These are phyloP conservation scores for Zaprionus gabonicus DNA, from an alignment of 1,140 invertebrate species.

Conservation along the genomic window DNA sequence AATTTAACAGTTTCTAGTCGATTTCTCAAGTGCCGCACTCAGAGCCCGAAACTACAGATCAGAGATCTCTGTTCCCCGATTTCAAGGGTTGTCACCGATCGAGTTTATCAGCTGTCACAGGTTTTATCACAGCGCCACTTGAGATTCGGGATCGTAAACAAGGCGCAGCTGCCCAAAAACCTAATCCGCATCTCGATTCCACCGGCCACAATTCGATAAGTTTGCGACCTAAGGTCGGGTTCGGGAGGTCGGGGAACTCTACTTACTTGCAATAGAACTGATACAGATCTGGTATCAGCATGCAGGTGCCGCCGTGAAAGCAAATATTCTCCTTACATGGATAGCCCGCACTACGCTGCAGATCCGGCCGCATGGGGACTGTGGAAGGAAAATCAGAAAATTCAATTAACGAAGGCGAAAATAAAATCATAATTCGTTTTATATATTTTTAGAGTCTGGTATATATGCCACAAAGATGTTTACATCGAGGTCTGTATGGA, in stretches of 20 bases:
- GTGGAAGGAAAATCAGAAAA: constrained; percentile 8
- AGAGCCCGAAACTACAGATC: background rate
- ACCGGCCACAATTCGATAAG: constrained; percentile 2
- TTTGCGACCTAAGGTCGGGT: constrained; percentile 7
- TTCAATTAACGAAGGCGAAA: constrained; percentile 6
- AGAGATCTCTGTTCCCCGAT: background rate
- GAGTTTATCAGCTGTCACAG: constrained; percentile 74
- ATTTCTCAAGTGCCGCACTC: constrained; percentile 39
- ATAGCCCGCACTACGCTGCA: constrained; percentile 49
- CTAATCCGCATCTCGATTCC: background rate
- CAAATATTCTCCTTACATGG: constrained; percentile 86
- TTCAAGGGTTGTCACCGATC: background rate
- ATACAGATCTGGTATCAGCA: constrained; percentile 90
- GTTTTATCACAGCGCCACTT: constrained; percentile 70
- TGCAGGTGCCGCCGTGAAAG: constrained; percentile 92
- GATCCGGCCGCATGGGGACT: constrained; percentile 53
- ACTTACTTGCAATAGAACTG: constrained; percentile 93
- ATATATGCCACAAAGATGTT: constrained; percentile 6
- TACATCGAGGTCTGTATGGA: constrained; percentile 24
- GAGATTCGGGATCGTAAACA: constrained; percentile 38
- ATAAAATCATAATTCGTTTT: constrained; percentile 20
- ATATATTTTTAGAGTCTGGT: constrained; percentile 25
- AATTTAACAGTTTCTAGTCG: constrained; percentile 55
- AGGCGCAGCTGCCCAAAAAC: background rate
- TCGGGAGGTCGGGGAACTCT: constrained; percentile 6